These are phyloP conservation scores for Pachycephala philippinensis DNA, from an alignment of 2,113 vertebrate species.

Conservation along the genomic window DNA sequence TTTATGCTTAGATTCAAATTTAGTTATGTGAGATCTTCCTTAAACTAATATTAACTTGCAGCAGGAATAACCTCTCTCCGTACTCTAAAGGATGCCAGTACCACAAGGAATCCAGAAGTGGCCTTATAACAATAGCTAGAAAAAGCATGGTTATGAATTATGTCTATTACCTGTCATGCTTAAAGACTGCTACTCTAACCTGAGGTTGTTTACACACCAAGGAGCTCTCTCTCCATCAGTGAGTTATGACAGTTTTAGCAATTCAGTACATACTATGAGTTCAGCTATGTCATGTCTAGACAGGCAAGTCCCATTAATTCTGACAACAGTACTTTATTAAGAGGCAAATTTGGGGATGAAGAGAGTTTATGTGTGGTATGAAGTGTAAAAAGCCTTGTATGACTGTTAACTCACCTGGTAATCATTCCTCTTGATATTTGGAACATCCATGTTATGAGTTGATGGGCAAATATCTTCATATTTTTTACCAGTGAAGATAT, in stretches of 20 bases:
- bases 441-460: slow-evolving; percentile 99
- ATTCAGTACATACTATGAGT: not conserved
- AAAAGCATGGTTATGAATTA: not conserved
- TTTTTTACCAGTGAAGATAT: slow-evolving; percentile 98
- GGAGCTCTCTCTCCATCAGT: not conserved
- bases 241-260: not conserved
- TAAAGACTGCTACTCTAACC: not conserved
- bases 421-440: slow-evolving; percentile 94
- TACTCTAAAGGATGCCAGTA: not conserved
- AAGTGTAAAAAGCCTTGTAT: not conserved
- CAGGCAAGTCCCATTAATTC: not conserved
- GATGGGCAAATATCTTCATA: slow-evolving; percentile 99
- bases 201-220: not conserved
- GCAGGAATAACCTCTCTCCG: not conserved
- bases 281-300: not conserved
- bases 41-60: not conserved
- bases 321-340: not conserved
- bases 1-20: not conserved
- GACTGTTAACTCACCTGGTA: slow-evolving; percentile 82
- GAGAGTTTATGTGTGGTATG: not conserved
- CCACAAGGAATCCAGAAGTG: not conserved
- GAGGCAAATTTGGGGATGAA: not conserved
- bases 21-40: not conserved
- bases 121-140: not conserved
- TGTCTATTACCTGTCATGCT: not conserved